A percentile compares a stretch with the other conserved stretches of the same genome.
phyloP scores from a whole-genome alignment of 2,888 invertebrate genomes.

The Lamellibrachia satsuma region DNA sequence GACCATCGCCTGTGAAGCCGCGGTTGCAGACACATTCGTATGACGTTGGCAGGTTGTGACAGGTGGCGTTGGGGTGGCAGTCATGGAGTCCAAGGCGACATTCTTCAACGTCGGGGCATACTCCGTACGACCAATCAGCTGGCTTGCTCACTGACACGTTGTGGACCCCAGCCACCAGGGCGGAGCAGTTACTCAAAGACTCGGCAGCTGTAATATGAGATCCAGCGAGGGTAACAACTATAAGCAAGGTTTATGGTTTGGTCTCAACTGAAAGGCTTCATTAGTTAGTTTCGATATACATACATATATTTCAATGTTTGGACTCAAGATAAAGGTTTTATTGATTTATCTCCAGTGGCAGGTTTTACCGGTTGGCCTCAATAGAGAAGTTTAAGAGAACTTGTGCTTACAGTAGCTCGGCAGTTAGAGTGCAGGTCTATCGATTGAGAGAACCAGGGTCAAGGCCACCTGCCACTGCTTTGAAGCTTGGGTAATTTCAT shows the following conservation, averaged over 20 bases:
- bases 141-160: conserved; percentile 39
- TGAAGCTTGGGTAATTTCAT: too few relatives aligned
- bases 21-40: conserved; percentile 84
- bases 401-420: not conserved
- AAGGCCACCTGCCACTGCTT: too few relatives aligned
- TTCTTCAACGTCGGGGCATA: conserved; percentile 91
- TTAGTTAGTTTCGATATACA: not conserved
- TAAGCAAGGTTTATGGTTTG: too few relatives aligned
- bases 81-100: conserved; percentile 87
- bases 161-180: conserved; percentile 41
- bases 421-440: too few relatives aligned
- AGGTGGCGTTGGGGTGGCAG: conserved; percentile 89
- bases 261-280: not conserved
- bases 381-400: not conserved
- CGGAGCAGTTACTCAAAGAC: conserved; percentile 47
- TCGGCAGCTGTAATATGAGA: not conserved
- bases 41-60: conserved; percentile 90
- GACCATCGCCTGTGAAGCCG: conserved; percentile 89
- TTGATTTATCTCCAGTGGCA: not conserved
- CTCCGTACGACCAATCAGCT: conserved; percentile 84
- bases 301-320: not conserved
- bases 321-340: not conserved
- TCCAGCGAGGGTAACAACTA: not conserved
- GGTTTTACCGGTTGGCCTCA: not conserved
- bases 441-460: too few relatives aligned